Base-by-base conservation (phyloP, 2,797 vertebrate species). In the Sciurus carolinensis region DNA sequence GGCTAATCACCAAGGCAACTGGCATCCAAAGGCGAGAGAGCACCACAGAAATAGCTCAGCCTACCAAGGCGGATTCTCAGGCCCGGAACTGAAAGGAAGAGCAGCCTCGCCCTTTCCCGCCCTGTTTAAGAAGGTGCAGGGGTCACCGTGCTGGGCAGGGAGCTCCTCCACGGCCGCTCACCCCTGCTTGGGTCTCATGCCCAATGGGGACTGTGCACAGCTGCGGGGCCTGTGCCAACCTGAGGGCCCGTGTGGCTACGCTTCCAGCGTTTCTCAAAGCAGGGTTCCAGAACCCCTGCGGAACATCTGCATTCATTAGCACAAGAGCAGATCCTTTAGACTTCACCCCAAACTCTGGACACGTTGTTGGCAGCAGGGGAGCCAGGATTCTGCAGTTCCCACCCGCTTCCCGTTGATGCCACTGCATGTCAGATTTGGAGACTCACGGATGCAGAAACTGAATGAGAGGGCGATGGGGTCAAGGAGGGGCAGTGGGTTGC, bases 1-100 rank as follows among this genome's bases (percentile, higher is more conserved):
- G 92, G 97, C 79, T 83, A 33, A 39, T 95, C 69, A 44, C 94
- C 77, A 67, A 92, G 87, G 82, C 88, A 93, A 79, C 57, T 0
- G 33, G 72, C 44, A 57, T 33, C 28, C 26, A 13, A 39, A 73
- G 57, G 62, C 50, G 5, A 42, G 24, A 69, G 50, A 9, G 26
- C 36, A 1, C 30, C 17, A n/a, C 33, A 18, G 62, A 79, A 30
- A 50, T 0, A 12, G 73, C 72, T 50, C 42, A 20, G 26, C 59
- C 79, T 10, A 22, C 59, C 26, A 50, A 33, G n/a, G 26, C 33
- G 28, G 54, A 30, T 14, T 85, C 33, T 14, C n/a, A 20, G 18
- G 75, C 39, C 59, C 67, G 0, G 33, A 79, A 50, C 10, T 12
- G 64, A 75, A 7, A 44, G 44, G 17, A 33, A 44, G 75, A 83